phyloP scores from a whole-genome alignment of 2,888 invertebrate genomes.

The Meiosimyza platycephala region DNA sequence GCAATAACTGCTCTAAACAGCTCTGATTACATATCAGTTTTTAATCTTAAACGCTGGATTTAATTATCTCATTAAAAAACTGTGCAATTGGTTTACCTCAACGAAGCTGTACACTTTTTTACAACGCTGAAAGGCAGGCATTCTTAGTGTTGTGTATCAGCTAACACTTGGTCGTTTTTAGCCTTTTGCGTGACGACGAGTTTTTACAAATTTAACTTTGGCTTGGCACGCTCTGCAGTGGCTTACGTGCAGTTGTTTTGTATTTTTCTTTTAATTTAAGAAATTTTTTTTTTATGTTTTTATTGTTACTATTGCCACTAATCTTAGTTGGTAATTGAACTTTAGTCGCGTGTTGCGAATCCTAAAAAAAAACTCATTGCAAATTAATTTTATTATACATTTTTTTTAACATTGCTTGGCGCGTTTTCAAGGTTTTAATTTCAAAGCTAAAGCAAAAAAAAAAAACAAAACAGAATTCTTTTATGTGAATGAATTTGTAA shows the following conservation, averaged over 20 bases:
- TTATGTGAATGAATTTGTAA: neutral
- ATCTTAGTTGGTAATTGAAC: constrained; percentile 27
- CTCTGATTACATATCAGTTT: too few species aligned
- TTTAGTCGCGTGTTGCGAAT: constrained; percentile 43
- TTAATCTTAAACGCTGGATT: too few species aligned
- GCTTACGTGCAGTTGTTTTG: constrained; percentile 13
- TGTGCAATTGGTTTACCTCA: too few species aligned
- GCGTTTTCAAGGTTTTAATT: too few species aligned
- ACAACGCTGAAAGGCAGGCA: too few species aligned
- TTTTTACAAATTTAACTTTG: constrained; percentile 33
- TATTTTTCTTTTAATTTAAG: neutral
- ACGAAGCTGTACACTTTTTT: too few species aligned
- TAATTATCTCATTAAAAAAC: too few species aligned
- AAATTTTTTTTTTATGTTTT: neutral
- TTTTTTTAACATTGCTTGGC: too few species aligned
- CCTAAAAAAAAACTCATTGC: neutral
- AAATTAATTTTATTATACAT: neutral
- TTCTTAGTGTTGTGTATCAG: too few species aligned
- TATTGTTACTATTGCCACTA: neutral
- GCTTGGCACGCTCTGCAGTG: neutral
- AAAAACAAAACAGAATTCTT: too few species aligned
- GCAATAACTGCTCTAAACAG: too few species aligned
- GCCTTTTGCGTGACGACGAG: constrained; percentile 39
- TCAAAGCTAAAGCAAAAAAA: too few species aligned
- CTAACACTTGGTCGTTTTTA: constrained; percentile 30